phyloP scores from a whole-genome alignment of 2,113 vertebrate genomes.

The Mobula hypostoma region DNA sequence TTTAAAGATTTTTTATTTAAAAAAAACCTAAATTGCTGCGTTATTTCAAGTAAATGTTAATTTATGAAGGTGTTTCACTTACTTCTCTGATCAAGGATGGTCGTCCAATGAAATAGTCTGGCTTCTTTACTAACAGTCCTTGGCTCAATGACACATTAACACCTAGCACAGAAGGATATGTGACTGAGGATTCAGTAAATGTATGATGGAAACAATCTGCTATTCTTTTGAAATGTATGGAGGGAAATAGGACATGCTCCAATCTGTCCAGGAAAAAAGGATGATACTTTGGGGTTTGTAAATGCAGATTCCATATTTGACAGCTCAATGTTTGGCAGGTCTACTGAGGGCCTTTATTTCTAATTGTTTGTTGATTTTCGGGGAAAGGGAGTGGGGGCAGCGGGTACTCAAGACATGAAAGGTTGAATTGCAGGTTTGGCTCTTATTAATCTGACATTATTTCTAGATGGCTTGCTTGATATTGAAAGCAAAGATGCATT shows the following conservation, averaged over 20 bases:
- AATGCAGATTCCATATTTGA: not conserved
- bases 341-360: not conserved
- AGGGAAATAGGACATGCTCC: not conserved
- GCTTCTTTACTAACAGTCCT: slow-evolving; percentile 18
- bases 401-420: not conserved
- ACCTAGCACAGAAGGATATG: not conserved
- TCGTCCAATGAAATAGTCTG: not conserved
- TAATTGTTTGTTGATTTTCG: not conserved
- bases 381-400: too few species aligned
- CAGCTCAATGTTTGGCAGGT: not conserved
- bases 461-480: not conserved
- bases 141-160: slow-evolving; percentile 20
- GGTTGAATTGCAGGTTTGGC: not conserved
- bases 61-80: not conserved
- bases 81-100: not conserved
- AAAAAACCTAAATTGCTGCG: not conserved
- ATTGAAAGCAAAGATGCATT: not conserved
- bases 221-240: not conserved
- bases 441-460: not conserved
- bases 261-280: not conserved
- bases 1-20: not conserved
- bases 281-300: not conserved
- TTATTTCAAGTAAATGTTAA: not conserved
- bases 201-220: not conserved
- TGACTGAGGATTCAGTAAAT: not conserved